Base-by-base conservation (phyloP, 2,797 vertebrate species). In the Melanotaenia maccullochi region DNA sequence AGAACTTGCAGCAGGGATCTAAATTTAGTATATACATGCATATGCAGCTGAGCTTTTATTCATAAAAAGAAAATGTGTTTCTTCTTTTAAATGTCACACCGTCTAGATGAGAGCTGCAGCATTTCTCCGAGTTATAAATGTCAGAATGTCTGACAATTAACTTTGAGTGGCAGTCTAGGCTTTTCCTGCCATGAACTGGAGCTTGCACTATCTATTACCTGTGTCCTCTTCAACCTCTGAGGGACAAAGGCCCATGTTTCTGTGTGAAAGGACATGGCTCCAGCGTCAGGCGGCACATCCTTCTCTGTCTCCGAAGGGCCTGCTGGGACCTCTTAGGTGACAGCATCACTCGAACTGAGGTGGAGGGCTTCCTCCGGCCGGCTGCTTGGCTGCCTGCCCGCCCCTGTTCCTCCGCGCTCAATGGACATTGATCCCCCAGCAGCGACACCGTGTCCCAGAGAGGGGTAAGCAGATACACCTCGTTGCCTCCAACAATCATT, bases 391-490 rank as follows among this genome's bases (percentile, higher is more conserved):
- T 84, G 90, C 88, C 86, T 91, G 91, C 89, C 92, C 87, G 86
- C 87, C 86, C 75, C 79, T 38, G 80, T 81, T 81, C 75, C 64
- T 73, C 85, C 71, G 71, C 69, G 86, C 87, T 93, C 91, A 80
- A 92, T 96, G 93, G 93, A 89, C 95, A 97, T 96, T 89, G 96
- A 97, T 97, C 95, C 93, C 93, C 90, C 87, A 86, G 90, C 92
- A 94, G 90, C 93, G 95, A 95, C 93, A 90, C 91, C 58, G 70
- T 90, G 92, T 94, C 94, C 94, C 94, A 90, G 81, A 87, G 94
- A 95, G 90, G 93, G 88, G 93, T 93, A 96, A 94, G 87, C 28
- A 79, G 94, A 96, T 96, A 90, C 3, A 91, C 94, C 94, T 95
- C 92, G 91, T 95, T 96, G 94, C 93, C 91, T 95, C 87, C 87